phyloP scores from a whole-genome alignment of 2,797 vertebrate genomes.

The Chelidonichthys spinosus region DNA sequence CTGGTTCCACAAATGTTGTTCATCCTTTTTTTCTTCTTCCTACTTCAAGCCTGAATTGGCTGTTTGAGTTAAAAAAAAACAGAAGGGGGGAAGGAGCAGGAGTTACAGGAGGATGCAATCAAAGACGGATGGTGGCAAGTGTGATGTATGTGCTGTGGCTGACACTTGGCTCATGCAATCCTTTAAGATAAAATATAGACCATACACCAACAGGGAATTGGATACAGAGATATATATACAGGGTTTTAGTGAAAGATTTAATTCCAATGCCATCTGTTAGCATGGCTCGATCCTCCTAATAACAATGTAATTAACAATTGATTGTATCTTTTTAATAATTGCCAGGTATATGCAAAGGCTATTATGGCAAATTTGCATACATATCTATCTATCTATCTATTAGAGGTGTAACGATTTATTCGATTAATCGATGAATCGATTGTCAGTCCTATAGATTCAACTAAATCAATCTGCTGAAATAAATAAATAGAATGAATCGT shows the following conservation, averaged over 20 bases:
- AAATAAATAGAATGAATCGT: too few relatives aligned
- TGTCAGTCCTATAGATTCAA: too few relatives aligned
- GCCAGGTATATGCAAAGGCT: conserved; percentile 22
- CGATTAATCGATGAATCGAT: too few relatives aligned
- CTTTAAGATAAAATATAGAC: conserved; percentile 69
- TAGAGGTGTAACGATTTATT: too few relatives aligned
- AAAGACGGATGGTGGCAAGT: conserved; percentile 63
- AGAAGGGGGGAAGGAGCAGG: conserved; percentile 25
- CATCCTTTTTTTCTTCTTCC: conserved; percentile 1
- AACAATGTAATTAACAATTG: conserved; percentile 51
- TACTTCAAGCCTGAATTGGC: conserved; percentile 42
- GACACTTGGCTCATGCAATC: conserved; percentile 55
- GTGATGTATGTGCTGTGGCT: conserved; percentile 63
- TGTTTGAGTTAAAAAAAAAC: conserved; percentile 24
- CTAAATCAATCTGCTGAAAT: too few relatives aligned
- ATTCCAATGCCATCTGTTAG: conserved; percentile 45
- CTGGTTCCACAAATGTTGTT: conserved; percentile 28
- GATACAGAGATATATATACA: conserved; percentile 58
- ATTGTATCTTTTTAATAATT: conserved; percentile 46
- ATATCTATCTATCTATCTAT: too few relatives aligned
- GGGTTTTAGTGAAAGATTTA: conserved; percentile 37
- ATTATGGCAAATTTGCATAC: conserved; percentile 18
- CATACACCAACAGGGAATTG: conserved; percentile 46
- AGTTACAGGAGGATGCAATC: conserved; percentile 54
- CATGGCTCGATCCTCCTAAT: conserved; percentile 9